phyloP scores from a whole-genome alignment of 1,140 invertebrate species.

The Papilio aristodemus region DNA sequence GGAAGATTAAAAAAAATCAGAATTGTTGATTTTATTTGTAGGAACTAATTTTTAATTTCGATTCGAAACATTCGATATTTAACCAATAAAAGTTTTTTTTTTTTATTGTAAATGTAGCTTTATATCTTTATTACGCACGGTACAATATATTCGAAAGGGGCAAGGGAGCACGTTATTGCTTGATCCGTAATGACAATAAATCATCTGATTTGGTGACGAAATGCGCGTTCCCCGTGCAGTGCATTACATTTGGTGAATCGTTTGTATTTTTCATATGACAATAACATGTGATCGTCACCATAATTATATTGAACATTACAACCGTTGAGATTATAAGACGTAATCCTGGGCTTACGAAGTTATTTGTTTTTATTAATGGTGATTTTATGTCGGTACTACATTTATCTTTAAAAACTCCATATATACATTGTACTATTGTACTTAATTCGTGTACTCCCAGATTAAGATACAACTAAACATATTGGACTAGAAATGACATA shows the following conservation, averaged over 20 bases:
- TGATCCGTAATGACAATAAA: conserved; percentile 76
- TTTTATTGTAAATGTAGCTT: background rate
- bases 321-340: background rate
- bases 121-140: conserved; percentile 27
- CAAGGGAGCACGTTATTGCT: conserved; percentile 46
- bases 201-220: conserved; percentile 75
- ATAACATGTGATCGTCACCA: conserved; percentile 59
- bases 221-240: conserved; percentile 53
- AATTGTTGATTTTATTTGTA: too few relatives aligned
- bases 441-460: too few relatives aligned
- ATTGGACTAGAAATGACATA: too few relatives aligned
- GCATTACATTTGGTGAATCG: conserved; percentile 49
- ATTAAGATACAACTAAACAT: too few relatives aligned
- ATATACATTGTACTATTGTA: too few relatives aligned
- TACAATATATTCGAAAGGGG: conserved; percentile 24
- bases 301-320: conserved; percentile 5
- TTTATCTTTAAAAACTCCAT: too few relatives aligned
- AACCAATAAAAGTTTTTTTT: conserved; percentile 1
- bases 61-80: background rate
- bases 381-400: too few relatives aligned
- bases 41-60: too few relatives aligned
- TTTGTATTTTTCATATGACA: conserved; percentile 61
- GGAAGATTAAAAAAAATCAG: too few relatives aligned
- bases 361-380: too few relatives aligned
- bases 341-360: background rate